Conservation (phyloP, 2,113 vertebrate species). For the Oenanthe oenanthe region DNA sequence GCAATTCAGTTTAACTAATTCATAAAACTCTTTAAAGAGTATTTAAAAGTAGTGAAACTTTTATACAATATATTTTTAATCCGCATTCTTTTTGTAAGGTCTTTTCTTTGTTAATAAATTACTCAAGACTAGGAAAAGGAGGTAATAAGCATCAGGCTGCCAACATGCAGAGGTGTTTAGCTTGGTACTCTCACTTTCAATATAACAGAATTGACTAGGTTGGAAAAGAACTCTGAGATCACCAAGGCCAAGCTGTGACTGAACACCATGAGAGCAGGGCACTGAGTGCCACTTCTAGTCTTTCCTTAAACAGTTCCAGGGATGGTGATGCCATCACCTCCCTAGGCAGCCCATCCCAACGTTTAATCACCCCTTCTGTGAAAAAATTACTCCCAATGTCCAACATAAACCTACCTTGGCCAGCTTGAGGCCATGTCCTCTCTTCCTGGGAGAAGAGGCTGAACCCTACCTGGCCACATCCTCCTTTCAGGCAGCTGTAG, state of each 20-base stretch:
- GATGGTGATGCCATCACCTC: background rate
- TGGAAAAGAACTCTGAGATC: background rate
- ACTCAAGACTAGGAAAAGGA: background rate
- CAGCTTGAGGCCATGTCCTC: background rate
- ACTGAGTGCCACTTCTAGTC: background rate
- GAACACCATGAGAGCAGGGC: background rate
- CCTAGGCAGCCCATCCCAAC: background rate
- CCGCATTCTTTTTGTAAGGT: background rate
- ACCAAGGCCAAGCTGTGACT: background rate
- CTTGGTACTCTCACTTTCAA: background rate
- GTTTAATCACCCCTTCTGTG: background rate
- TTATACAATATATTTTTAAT: background rate
- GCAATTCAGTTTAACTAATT: background rate
- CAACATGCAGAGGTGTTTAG: background rate
- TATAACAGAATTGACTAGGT: background rate
- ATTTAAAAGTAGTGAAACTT: background rate
- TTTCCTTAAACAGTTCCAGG: background rate
- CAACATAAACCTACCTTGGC: background rate
- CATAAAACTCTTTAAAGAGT: background rate
- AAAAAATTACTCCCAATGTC: background rate
- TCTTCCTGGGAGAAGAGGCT: background rate
- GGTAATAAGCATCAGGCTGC: background rate
- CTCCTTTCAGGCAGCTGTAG: background rate
- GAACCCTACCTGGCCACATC: accelerated
- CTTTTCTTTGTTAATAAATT: background rate